These are phyloP conservation scores for Philhelius pedissequus DNA, from an alignment of 2,888 invertebrate genomes.

Conservation along the genomic window DNA sequence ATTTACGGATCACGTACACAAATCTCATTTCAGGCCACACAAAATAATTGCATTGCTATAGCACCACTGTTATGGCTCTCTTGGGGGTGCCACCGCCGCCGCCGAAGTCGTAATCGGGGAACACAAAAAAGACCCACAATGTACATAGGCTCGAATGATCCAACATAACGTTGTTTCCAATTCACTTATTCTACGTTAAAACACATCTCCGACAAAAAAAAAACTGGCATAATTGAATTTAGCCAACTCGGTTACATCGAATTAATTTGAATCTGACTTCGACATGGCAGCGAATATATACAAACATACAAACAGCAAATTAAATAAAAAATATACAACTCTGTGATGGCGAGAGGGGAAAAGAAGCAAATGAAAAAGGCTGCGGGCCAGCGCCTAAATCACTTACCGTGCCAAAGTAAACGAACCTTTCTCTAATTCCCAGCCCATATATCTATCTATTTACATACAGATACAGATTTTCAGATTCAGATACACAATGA, in stretches of 20 bases:
- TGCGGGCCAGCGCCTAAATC: constrained; percentile 58
- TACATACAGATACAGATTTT: too few relatives aligned
- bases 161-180: constrained; percentile 3
- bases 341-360: background rate
- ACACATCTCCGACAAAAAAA: background rate
- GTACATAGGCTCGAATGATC: constrained; percentile 26
- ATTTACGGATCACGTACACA: constrained; percentile 56
- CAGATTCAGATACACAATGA: background rate
- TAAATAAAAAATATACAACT: background rate
- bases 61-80: constrained; percentile 12
- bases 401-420: constrained; percentile 58
- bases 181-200: background rate
- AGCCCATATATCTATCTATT: constrained; percentile 28
- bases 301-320: background rate
- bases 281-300: constrained; percentile 2
- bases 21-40: constrained; percentile 56
- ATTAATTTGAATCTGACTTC: constrained; percentile 62
- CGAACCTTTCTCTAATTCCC: constrained; percentile 66
- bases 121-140: constrained; percentile 10
- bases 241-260: constrained; percentile 62
- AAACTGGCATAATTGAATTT: constrained; percentile 62
- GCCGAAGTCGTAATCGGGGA: background rate
- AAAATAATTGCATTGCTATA: constrained; percentile 46
- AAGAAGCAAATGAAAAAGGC: constrained; percentile 2
- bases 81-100: background rate